Evolutionary conservation across 37 sponge, comb jelly and placozoan genomes (phyloP).

Genomic region (Halichondria panicea): DNA sequence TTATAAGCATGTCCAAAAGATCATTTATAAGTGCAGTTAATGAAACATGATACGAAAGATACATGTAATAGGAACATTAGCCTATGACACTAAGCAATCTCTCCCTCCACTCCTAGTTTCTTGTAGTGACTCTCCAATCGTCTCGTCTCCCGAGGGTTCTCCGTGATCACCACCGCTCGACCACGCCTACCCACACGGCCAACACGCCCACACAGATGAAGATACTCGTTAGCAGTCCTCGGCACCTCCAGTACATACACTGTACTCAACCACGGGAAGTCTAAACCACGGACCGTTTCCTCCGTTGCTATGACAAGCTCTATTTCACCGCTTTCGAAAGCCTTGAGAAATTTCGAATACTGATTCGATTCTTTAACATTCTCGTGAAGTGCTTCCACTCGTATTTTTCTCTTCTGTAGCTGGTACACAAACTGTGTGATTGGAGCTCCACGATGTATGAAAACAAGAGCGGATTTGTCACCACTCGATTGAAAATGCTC

Average conservation of each 20-base stretch:
- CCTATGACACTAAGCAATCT: too few relatives aligned
- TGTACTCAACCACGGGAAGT: constrained; percentile 55
- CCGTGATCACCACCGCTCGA: constrained; percentile 41
- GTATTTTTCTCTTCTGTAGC: constrained; percentile 31
- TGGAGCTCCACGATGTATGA: constrained; percentile 48
- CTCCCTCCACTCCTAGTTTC: constrained; percentile 12
- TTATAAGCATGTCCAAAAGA: too few relatives aligned
- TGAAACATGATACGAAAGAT: too few relatives aligned
- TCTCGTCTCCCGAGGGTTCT: constrained; percentile 10
- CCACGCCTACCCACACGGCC: constrained; percentile 56
- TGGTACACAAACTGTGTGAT: constrained; percentile 44
- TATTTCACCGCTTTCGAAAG: constrained; percentile 48
- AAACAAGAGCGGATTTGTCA: constrained; percentile 49
- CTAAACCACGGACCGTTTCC: constrained; percentile 76
- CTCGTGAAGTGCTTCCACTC: constrained; percentile 45
- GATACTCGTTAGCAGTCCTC: constrained; percentile 45
- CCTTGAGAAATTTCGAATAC: constrained; percentile 37
- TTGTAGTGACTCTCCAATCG: constrained; percentile 18
- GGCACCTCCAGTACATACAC: constrained; percentile 60
- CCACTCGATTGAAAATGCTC: constrained; percentile 9
- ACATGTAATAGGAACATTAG: too few relatives aligned
- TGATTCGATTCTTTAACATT: neutral
- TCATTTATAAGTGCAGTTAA: too few relatives aligned
- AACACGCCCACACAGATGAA: constrained; percentile 71
- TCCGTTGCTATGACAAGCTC: constrained; percentile 63